Evolutionary conservation across 1,140 invertebrate genomes (phyloP).

Genomic region (Sarcophaga peregrina): DNA sequence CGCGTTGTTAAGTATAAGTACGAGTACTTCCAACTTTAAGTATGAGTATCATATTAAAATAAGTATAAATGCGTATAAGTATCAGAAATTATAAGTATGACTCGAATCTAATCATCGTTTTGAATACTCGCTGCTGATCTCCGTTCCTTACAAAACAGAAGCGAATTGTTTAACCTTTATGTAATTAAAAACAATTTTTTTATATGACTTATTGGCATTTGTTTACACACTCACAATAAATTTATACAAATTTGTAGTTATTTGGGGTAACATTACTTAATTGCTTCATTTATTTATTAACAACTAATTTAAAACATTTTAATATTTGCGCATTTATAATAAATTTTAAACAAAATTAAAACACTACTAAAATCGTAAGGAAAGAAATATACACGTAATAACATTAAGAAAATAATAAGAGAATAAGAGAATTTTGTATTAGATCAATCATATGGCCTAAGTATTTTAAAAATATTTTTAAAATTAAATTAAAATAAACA

Average conservation of each 20-base stretch:
- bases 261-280: not conserved
- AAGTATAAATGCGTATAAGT: too few relatives aligned
- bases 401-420: not conserved
- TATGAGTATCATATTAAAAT: too few relatives aligned
- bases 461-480: not conserved
- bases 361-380: not conserved
- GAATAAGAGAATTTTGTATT: not conserved
- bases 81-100: too few relatives aligned
- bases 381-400: not conserved
- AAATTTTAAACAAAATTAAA: not conserved
- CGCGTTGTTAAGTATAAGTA: too few relatives aligned
- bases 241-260: not conserved
- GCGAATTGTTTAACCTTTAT: too few relatives aligned
- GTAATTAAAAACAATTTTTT: not conserved
- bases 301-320: not conserved
- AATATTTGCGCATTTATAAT: not conserved
- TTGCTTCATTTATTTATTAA: not conserved
- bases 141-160: too few relatives aligned
- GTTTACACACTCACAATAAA: slow-evolving; percentile 1
- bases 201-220: slow-evolving; percentile 3
- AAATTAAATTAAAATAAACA: not conserved
- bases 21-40: too few relatives aligned
- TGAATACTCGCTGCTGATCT: too few relatives aligned
- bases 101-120: too few relatives aligned
- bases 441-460: slow-evolving; percentile 21